Evolutionary conservation across 2,888 invertebrate genomes (phyloP).

Genomic region (Acanthosepion pharaonis): DNA sequence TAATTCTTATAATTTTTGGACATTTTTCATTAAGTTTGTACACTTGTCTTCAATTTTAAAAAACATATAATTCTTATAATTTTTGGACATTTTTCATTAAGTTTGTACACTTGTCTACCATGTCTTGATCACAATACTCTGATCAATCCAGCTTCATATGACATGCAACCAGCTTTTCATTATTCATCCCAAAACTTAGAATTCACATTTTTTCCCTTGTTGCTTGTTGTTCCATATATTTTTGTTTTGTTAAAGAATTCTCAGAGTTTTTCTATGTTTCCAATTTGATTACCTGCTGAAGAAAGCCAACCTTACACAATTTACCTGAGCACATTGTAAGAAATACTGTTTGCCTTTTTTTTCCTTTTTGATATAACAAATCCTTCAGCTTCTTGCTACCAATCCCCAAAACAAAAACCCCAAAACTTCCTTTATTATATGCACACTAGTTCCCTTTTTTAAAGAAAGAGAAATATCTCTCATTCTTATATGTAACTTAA

Average conservation of each 20-base stretch:
- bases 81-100: not conserved
- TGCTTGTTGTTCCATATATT: not conserved
- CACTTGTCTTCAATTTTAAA: not conserved
- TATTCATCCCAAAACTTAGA: too few species aligned
- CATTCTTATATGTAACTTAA: not conserved
- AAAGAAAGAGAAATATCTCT: not conserved
- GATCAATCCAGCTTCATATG: not conserved
- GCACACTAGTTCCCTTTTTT: not conserved
- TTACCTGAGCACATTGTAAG: not conserved
- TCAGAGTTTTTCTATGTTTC: not conserved
- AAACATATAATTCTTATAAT: too few species aligned
- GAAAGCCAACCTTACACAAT: not conserved
- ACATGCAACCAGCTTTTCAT: too few species aligned
- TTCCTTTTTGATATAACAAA: not conserved
- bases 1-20: too few species aligned
- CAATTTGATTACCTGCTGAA: not conserved
- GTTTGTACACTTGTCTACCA: not conserved
- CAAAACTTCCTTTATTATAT: not conserved
- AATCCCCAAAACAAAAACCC: not conserved
- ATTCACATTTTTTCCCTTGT: not conserved
- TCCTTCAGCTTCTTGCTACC: not conserved
- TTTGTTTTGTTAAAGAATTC: not conserved
- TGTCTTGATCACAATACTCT: not conserved
- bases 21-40: not conserved
- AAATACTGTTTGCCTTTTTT: conserved; percentile 25